phyloP scores from a whole-genome alignment of 2,888 invertebrate genomes.

The Lutraria lutraria region DNA sequence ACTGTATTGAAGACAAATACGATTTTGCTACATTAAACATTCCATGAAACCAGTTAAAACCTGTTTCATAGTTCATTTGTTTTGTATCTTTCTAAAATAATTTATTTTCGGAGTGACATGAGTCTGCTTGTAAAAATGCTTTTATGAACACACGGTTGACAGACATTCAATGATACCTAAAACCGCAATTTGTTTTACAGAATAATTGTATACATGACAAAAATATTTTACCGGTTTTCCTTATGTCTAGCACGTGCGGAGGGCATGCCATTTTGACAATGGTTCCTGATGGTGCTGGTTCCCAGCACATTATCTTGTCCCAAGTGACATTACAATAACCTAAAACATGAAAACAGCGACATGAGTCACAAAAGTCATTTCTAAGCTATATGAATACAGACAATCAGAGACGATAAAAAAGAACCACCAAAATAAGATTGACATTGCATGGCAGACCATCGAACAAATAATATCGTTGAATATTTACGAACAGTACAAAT shows the following conservation, averaged over 20 bases:
- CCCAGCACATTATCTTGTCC: slow-evolving; percentile 95
- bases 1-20: too few relatives aligned
- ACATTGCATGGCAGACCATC: not conserved
- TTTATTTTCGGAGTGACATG: too few relatives aligned
- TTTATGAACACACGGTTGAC: too few relatives aligned
- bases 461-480: not conserved
- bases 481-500: not conserved
- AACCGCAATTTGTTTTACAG: too few relatives aligned
- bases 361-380: not conserved
- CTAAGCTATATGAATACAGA: not conserved
- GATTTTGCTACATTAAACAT: too few relatives aligned
- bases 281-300: slow-evolving; percentile 91
- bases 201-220: too few relatives aligned
- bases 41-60: too few relatives aligned
- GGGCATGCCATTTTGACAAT: slow-evolving; percentile 91
- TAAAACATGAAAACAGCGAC: not conserved
- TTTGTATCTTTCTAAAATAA: too few relatives aligned
- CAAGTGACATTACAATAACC: slow-evolving; percentile 69
- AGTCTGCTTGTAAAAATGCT: too few relatives aligned
- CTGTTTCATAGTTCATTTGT: too few relatives aligned
- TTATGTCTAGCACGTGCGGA: slow-evolving; percentile 45
- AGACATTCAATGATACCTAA: too few relatives aligned
- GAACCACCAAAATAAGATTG: not conserved
- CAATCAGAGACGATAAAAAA: not conserved
- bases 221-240: slow-evolving; percentile 47